These are phyloP conservation scores for Jacana jacana DNA, from an alignment of 2,113 vertebrate genomes.

Conservation along the genomic window DNA sequence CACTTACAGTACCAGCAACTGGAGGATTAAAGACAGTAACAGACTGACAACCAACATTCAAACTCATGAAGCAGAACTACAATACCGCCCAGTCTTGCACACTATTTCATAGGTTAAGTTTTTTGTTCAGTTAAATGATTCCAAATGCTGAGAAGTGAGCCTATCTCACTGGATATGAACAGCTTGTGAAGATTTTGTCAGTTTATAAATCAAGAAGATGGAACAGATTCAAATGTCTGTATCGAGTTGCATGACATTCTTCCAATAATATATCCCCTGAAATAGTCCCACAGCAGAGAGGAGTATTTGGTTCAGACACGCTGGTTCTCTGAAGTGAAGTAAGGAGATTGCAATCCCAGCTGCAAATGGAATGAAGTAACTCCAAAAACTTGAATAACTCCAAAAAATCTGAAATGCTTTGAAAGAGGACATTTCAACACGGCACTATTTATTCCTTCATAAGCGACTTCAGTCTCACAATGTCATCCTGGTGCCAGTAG, in stretches of 20 bases:
- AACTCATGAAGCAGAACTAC: neutral
- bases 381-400: conserved; percentile 19
- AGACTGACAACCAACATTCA: neutral
- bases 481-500: conserved; percentile 4
- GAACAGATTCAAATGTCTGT: conserved; percentile 17
- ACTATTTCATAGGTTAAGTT: neutral
- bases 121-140: neutral
- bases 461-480: neutral
- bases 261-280: neutral
- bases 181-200: neutral
- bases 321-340: neutral
- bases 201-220: conserved; percentile 44
- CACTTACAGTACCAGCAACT: neutral
- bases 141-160: neutral
- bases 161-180: neutral
- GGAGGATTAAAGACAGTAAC: neutral
- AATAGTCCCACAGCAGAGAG: neutral
- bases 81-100: neutral
- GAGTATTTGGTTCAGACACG: neutral
- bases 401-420: neutral
- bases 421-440: conserved; percentile 30
- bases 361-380: conserved; percentile 23
- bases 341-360: conserved; percentile 23
- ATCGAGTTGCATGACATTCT: neutral
- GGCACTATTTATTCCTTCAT: conserved; percentile 40